Evolutionary conservation across 2,113 vertebrate species (phyloP).

Genomic region (Coturnix japonica): DNA sequence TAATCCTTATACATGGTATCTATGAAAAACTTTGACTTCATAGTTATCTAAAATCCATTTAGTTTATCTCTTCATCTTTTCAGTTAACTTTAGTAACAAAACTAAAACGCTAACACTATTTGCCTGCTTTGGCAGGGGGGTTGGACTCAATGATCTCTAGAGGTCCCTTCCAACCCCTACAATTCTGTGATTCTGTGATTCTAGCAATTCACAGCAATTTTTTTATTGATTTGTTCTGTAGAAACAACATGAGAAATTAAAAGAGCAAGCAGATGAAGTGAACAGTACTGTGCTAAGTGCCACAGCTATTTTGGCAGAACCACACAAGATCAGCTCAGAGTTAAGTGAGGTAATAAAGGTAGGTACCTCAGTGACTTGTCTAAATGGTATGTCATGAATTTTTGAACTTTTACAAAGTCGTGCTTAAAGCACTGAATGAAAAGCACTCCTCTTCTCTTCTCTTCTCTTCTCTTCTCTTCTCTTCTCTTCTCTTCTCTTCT

Average conservation of each 20-base stretch:
- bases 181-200: too few species aligned
- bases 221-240: slow-evolving; percentile 48
- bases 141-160: too few species aligned
- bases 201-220: not conserved
- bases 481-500: too few species aligned
- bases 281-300: slow-evolving; percentile 77
- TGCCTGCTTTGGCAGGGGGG: too few species aligned
- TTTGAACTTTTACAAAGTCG: not conserved
- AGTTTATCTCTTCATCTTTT: not conserved
- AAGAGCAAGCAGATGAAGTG: slow-evolving; percentile 72
- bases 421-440: not conserved
- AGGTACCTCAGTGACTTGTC: not conserved
- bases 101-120: not conserved
- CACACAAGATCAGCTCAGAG: slow-evolving; percentile 71
- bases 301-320: slow-evolving; percentile 56
- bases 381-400: not conserved
- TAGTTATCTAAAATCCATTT: not conserved
- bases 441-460: not conserved
- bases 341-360: slow-evolving; percentile 86
- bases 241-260: slow-evolving; percentile 78
- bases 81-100: not conserved
- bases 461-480: not conserved
- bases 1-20: not conserved
- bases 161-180: too few species aligned
- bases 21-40: not conserved